Evolutionary conservation across 2,888 invertebrate species (phyloP).

Genomic region (Mythimna ferrago): DNA sequence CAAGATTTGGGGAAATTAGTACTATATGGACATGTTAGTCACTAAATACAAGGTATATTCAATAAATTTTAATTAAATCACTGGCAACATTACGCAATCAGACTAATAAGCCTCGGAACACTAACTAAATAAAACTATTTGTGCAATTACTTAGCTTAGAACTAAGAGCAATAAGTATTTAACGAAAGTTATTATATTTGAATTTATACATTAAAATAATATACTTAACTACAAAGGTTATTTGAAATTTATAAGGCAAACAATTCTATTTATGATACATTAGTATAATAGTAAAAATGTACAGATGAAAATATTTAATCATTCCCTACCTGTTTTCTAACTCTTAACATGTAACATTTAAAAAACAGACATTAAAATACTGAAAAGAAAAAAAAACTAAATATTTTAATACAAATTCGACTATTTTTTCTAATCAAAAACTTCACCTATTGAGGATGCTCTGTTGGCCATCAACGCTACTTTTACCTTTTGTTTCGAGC

Average conservation of each 20-base stretch:
- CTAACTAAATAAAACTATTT: slow-evolving; percentile 43
- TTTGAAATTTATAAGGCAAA: neutral
- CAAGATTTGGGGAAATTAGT: slow-evolving; percentile 62
- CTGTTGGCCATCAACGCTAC: neutral
- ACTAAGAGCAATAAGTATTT: slow-evolving; percentile 11
- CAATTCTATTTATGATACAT: neutral
- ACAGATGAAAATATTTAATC: neutral
- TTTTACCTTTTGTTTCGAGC: neutral
- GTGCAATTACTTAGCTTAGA: slow-evolving; percentile 35
- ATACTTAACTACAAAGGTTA: neutral
- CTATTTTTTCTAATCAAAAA: neutral
- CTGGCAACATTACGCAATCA: slow-evolving; percentile 64
- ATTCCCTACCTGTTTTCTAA: neutral
- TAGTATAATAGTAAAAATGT: neutral
- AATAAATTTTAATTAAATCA: slow-evolving; percentile 68
- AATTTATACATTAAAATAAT: slow-evolving; percentile 20
- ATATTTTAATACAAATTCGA: neutral
- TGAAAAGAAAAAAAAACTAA: slow-evolving; percentile 4
- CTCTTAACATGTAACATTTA: neutral
- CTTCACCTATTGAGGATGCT: neutral
- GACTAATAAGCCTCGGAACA: slow-evolving; percentile 56
- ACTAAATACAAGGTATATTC: slow-evolving; percentile 63
- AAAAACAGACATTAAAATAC: slow-evolving; percentile 19
- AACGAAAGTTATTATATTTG: slow-evolving; percentile 1
- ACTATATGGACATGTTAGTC: slow-evolving; percentile 70